Base-by-base conservation (phyloP, 2,888 invertebrate species). In the Clistopyga incitator region DNA sequence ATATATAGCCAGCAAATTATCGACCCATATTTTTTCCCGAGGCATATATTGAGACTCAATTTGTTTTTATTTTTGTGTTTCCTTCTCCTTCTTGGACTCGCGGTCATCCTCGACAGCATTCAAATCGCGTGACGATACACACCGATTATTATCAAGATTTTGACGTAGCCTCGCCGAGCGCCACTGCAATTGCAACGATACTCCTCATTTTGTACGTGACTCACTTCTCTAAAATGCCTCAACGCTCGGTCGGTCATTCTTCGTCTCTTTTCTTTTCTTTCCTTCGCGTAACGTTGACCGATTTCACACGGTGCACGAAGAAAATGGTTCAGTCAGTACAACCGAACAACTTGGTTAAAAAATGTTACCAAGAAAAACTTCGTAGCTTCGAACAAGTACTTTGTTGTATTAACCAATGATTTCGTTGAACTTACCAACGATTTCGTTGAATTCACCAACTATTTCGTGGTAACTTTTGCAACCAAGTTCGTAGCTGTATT, bases 81-180 rank as follows among this genome's bases (percentile, higher is more conserved):
- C 25, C 25, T 34, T 67, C 45, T 23, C n/a, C 3, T 59, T 25
- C 61, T 2, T 38, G 3, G 65, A 25, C 34, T 56, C 25, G 20
- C 25, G 20, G 11, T 54, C 56, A 68, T 76, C 76, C 59, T 59
- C 45, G 56, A 64, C 18, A 42, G 47, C 76, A 76, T 82, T 71
- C 20, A 79, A 83, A 83, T 83, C 78, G 82, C 82, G 82, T 82
- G 82, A 82, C 78, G 65, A 74, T 23, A 79, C 45, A 38, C 42
- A 45, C 72, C 74, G 61, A 61, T 74, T 74, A 74, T 74, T 74
- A 72, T 59, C 72, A 47, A 74, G 45, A 59, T 74, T 74, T 47
- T 72, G 25, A 72, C 3, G 72, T 6, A 61, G 59, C n/a, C 59
- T 47, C 59, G 68, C 67, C 80, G 61, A 80, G 68, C 75, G 68